Evolutionary conservation across 2,888 invertebrate genomes (phyloP).

Genomic region (Tenthredo mesomela): DNA sequence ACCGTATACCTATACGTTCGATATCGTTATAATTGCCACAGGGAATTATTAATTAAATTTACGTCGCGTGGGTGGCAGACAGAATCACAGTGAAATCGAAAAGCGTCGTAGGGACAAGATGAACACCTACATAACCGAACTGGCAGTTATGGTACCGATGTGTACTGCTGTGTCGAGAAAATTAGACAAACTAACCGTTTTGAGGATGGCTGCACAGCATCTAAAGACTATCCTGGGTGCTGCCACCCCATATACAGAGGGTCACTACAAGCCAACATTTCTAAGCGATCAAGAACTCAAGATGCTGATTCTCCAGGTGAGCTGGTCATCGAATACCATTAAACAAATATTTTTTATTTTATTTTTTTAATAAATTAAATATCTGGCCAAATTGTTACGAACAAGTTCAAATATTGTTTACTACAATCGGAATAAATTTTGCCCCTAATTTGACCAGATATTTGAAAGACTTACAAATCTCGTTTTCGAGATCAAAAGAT

Average conservation of each 20-base stretch:
- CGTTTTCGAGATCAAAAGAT: no score
- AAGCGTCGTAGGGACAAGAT: constrained; percentile 97
- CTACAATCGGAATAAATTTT: neutral
- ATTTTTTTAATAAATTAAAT: neutral
- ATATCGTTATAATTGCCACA: constrained; percentile 56
- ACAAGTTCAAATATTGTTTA: neutral
- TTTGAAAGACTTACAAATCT: no score
- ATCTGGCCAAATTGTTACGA: neutral
- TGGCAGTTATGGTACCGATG: constrained; percentile 95
- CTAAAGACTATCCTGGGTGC: constrained; percentile 89
- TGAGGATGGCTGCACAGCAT: constrained; percentile 97
- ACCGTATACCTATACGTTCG: neutral
- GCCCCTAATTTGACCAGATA: neutral
- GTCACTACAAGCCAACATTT: constrained; percentile 89
- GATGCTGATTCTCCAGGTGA: constrained; percentile 88
- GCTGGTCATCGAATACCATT: constrained; percentile 41
- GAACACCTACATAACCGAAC: constrained; percentile 96
- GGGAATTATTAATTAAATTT: constrained; percentile 53
- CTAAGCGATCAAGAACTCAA: constrained; percentile 93
- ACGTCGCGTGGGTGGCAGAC: constrained; percentile 80
- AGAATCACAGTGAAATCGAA: constrained; percentile 98
- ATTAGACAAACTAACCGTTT: constrained; percentile 93
- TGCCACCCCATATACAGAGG: constrained; percentile 86
- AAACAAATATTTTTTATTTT: neutral
- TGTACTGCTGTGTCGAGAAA: constrained; percentile 96